Base-by-base conservation (phyloP, 2,797 vertebrate species). In the Coregonus sp. region DNA sequence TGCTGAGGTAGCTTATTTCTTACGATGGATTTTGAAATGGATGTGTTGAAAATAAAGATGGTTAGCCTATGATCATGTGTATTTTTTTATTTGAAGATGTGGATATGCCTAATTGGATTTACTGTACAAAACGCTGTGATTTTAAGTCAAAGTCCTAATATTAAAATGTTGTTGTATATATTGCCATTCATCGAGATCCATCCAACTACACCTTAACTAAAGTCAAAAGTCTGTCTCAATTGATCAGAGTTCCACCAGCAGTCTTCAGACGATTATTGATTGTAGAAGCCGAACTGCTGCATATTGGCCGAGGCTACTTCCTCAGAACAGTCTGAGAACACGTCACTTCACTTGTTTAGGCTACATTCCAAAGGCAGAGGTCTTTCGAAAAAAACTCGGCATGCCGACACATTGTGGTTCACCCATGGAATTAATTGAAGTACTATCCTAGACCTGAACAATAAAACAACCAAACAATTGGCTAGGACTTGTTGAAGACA, bases 181-280 rank as follows among this genome's bases (percentile, higher is more conserved):
- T 63, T 12, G 20, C 11, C 20, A 61, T 61, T 20, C 20, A 61
- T 73, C 20, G 66, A 77, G 2, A 70, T 78, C 31, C 63, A 9
- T 66, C 63, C 25, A 12, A 29, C 20, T 35, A 56, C 72, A 14
- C 25, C 56, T 59, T 5, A 59, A 61, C 7, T 59, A 20, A 81
- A 79, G 72, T 33, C 4, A 52, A 29, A 81, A 77, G 73, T 33
- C n/a, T 29, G 72, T 50, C 81, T 65, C 15, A 54, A 82, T 76
- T 77, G 80, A 77, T 33, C 56, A n/a, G 29, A 56, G 47, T 81
- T 86, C 79, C 68, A 81, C 82, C 83, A 85, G 77, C 31, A 31
- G 54, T 61, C 54, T 73, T 65, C 31, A 3, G 74, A 63, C 56
- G 12, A 59, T n/a, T 5, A 5, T 59, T 40, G n/a, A 66, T 79